Percentiles rank a stretch among this genome's conserved stretches.
phyloP scores from a whole-genome alignment of 2,113 vertebrate species.

The Sapayoa aenigma region DNA sequence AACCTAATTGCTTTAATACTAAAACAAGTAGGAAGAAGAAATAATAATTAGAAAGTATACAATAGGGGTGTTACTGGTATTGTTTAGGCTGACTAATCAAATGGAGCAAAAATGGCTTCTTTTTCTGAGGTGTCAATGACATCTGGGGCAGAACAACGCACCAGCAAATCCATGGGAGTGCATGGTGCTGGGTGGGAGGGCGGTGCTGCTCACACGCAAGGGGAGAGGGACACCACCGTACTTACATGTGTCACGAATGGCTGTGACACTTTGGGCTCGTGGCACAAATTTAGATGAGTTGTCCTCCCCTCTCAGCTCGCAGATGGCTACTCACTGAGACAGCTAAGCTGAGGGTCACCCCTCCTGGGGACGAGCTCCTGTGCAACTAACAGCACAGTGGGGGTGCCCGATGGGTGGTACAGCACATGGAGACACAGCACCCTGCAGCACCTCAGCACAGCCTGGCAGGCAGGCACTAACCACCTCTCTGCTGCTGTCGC shows the following conservation, averaged over 20 bases:
- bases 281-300: background rate
- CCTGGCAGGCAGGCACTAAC: background rate
- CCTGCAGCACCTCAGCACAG: background rate
- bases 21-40: background rate
- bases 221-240: background rate
- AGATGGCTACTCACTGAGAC: background rate
- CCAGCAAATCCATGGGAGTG: rapidly evolving
- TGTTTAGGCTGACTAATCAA: background rate
- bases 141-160: background rate
- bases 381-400: background rate
- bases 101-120: background rate
- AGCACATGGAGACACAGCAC: background rate
- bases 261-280: background rate
- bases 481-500: rapidly evolving
- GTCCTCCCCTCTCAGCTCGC: background rate
- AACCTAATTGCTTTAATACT: background rate
- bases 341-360: background rate
- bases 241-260: rapidly evolving
- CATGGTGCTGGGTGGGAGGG: rapidly evolving
- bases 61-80: background rate
- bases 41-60: background rate
- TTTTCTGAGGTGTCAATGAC: background rate
- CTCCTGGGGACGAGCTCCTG: background rate
- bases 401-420: background rate
- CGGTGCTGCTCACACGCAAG: rapidly evolving